phyloP scores from a whole-genome alignment of 1,140 invertebrate species.

The Armadillidium nasatum region DNA sequence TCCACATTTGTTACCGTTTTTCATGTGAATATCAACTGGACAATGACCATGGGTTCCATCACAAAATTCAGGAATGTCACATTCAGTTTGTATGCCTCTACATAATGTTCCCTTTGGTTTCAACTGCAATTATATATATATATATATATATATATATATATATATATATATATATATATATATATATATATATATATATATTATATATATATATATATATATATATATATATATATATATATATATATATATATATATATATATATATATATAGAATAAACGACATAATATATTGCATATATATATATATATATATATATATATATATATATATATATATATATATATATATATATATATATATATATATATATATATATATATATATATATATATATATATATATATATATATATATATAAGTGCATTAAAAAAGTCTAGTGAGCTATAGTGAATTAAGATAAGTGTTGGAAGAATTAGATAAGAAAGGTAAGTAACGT shows the following conservation, averaged over 20 bases:
- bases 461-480: too few species aligned
- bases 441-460: too few species aligned
- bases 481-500: too few species aligned
- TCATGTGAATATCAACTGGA: slow-evolving; percentile 79
- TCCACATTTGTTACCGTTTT: slow-evolving; percentile 80
- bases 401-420: slow-evolving; percentile 8
- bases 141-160: background rate
- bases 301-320: slow-evolving; percentile 12
- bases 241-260: slow-evolving; percentile 17
- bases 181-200: slow-evolving; percentile 7
- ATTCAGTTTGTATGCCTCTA: slow-evolving; percentile 78
- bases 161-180: slow-evolving; percentile 13
- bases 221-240: slow-evolving; percentile 15
- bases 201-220: slow-evolving; percentile 8
- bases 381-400: slow-evolving; percentile 6
- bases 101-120: slow-evolving; percentile 70
- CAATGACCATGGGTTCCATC: slow-evolving; percentile 79
- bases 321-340: slow-evolving; percentile 10
- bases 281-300: too few species aligned
- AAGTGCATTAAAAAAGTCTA: too few species aligned
- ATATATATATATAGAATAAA: background rate
- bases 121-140: slow-evolving; percentile 57
- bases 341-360: slow-evolving; percentile 11
- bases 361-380: background rate
- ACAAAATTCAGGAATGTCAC: slow-evolving; percentile 89